Percentiles rank a stretch among this genome's conserved stretches.
These are phyloP conservation scores for Pararge aegeria DNA, from an alignment of 1,140 invertebrate genomes.

Conservation along the genomic window DNA sequence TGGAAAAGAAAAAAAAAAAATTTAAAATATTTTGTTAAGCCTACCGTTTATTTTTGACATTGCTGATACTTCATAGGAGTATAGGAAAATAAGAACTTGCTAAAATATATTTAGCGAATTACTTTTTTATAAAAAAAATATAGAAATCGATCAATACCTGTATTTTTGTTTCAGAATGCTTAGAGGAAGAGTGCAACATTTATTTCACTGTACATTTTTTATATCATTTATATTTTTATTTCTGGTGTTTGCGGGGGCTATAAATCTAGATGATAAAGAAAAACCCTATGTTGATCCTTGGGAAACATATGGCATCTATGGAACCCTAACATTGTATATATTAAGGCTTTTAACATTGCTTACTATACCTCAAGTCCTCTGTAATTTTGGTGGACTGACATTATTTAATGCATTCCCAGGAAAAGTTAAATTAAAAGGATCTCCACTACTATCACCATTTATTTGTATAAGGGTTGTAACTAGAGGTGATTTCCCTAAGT, in stretches of 20 bases:
- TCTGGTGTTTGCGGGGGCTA: conserved; percentile 89
- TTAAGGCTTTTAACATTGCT: conserved; percentile 91
- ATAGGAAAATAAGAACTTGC: too few species aligned
- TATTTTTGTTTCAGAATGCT: conserved; percentile 72
- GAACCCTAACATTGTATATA: conserved; percentile 87
- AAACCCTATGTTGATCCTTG: conserved; percentile 87
- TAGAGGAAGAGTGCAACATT: conserved; percentile 70
- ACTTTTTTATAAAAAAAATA: too few species aligned
- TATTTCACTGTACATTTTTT: conserved; percentile 88
- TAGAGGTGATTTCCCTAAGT: conserved; percentile 95
- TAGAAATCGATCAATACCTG: not conserved
- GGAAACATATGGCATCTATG: conserved; percentile 87
- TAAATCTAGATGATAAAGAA: conserved; percentile 83
- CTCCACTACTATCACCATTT: conserved; percentile 95
- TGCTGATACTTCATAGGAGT: too few species aligned
- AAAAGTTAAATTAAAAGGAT: conserved; percentile 93
- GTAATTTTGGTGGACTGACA: conserved; percentile 94
- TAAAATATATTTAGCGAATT: too few species aligned
- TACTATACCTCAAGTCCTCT: conserved; percentile 93
- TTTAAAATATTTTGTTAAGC: too few species aligned
- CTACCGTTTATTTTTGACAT: too few species aligned
- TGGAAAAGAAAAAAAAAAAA: too few species aligned
- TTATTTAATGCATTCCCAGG: conserved; percentile 97
- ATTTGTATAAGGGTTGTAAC: conserved; percentile 98
- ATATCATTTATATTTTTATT: conserved; percentile 88